Base-by-base conservation (phyloP, 2,888 invertebrate genomes). In the Melieria omissa region DNA sequence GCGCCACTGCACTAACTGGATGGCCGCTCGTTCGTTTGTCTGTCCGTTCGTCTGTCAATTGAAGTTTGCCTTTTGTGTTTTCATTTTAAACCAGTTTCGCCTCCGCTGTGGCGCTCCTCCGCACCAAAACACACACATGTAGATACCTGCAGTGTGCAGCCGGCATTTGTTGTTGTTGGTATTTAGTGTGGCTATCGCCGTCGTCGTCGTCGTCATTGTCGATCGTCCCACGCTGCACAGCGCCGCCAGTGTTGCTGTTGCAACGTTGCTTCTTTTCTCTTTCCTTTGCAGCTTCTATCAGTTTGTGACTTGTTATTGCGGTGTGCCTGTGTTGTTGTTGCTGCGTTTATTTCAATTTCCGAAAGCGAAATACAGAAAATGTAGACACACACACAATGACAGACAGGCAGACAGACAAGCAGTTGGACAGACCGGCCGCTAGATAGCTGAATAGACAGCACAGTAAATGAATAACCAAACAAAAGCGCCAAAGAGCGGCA, bases 51-150 rank as follows among this genome's bases (percentile, higher is more conserved):
- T 65, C 63, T 57, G 71, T 63, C 14, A 70, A 42, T 64, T 70
- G 12, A 57, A 70, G 42, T 70, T 64, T 63, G 63, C 55, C 63
- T 67, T 60, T 67, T 61, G 67, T 62, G 49, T 65, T 44, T 62
- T 44, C 44, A 54, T 55, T 49, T 46, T 7, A 62, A 70, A 62
- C 62, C 55, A 64, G 63, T 70, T 70, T 70, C 14, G 47, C 8
- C 58, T 16, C 62, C 45, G 62, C 62, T 69, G 52, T n/a, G 52
- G n/a, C 60, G 49, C 62, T 16, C 62, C 46, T 60, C 60, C 49
- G n/a, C 41, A 16, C 10, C 12, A 12, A 49, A 14, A 49, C 60
- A 52, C 14, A 52, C 52, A 9, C 52, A 54, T n/a, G 44, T 2
- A 45, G 49, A 52, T 5, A 52, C 6, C 10, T 52, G 14, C 5